Conservation (phyloP, 30 jellyfish, hydroid and myxozoan genomes). For the Aurelia aurita region DNA sequence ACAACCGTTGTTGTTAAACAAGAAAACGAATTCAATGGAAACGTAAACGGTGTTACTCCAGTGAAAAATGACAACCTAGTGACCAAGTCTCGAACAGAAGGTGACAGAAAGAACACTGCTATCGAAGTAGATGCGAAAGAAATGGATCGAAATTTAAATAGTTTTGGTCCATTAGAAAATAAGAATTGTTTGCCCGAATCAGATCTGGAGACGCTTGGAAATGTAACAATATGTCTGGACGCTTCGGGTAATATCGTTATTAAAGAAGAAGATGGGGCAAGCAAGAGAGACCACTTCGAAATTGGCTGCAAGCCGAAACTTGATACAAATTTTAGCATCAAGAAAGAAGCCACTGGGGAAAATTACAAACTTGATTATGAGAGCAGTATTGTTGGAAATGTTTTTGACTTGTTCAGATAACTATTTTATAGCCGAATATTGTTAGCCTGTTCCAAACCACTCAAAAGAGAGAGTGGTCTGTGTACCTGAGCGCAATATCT, state of each 20-base stretch:
- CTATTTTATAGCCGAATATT: no score
- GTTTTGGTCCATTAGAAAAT: not conserved
- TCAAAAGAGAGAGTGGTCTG: no score
- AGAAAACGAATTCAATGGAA: no score
- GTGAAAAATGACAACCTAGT: no score
- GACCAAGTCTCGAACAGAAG: no score
- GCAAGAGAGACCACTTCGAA: not conserved
- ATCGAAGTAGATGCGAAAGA: not conserved
- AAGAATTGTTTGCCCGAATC: not conserved
- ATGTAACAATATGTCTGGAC: constrained; percentile 1
- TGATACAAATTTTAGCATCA: not conserved
- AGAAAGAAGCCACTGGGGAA: not conserved
- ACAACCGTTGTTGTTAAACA: no score
- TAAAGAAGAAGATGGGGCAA: not conserved
- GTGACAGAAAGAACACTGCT: not conserved
- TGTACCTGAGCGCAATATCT: no score
- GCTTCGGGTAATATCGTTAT: not conserved
- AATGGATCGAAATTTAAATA: not conserved
- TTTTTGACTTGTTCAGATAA: no score
- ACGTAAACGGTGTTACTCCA: no score
- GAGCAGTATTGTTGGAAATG: no score
- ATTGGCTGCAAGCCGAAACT: not conserved
- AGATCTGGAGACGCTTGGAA: not conserved
- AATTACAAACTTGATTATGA: no score
- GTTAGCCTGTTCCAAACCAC: no score